These are phyloP conservation scores for Tribolium castaneum DNA, from an alignment of 1,140 invertebrate species.

Conservation along the genomic window DNA sequence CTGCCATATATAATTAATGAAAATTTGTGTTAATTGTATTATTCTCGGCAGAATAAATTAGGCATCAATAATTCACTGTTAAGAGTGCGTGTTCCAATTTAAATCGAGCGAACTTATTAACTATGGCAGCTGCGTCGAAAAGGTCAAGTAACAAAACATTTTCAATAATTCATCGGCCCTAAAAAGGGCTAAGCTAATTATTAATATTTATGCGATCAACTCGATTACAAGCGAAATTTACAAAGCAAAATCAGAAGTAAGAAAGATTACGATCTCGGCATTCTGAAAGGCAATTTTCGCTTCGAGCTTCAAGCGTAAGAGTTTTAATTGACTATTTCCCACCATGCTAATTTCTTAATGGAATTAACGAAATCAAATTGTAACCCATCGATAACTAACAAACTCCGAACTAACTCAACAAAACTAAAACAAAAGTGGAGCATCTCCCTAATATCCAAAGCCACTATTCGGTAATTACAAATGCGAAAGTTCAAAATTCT, in stretches of 20 bases:
- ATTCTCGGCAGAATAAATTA: slow-evolving; percentile 34
- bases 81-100: slow-evolving; percentile 24
- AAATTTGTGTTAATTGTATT: slow-evolving; percentile 26
- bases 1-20: slow-evolving; percentile 27
- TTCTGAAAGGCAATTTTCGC: slow-evolving; percentile 22
- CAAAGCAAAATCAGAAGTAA: slow-evolving; percentile 23
- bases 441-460: background rate
- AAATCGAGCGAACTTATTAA: slow-evolving; percentile 26
- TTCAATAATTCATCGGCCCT: slow-evolving; percentile 21
- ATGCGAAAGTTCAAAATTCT: background rate
- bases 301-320: slow-evolving; percentile 18
- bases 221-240: background rate
- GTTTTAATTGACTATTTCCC: slow-evolving; percentile 35
- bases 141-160: slow-evolving; percentile 19
- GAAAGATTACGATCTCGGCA: slow-evolving; percentile 12
- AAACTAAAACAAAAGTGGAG: background rate
- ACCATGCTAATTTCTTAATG: slow-evolving; percentile 31
- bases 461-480: slow-evolving; percentile 1
- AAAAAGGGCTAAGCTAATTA: slow-evolving; percentile 1
- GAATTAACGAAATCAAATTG: slow-evolving; percentile 29
- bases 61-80: slow-evolving; percentile 26
- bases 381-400: slow-evolving; percentile 11
- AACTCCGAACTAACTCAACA: background rate
- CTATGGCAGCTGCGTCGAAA: slow-evolving; percentile 13
- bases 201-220: slow-evolving; percentile 25